These are phyloP conservation scores for Scleropages formosus DNA, from an alignment of 2,797 vertebrate species.

Conservation along the genomic window DNA sequence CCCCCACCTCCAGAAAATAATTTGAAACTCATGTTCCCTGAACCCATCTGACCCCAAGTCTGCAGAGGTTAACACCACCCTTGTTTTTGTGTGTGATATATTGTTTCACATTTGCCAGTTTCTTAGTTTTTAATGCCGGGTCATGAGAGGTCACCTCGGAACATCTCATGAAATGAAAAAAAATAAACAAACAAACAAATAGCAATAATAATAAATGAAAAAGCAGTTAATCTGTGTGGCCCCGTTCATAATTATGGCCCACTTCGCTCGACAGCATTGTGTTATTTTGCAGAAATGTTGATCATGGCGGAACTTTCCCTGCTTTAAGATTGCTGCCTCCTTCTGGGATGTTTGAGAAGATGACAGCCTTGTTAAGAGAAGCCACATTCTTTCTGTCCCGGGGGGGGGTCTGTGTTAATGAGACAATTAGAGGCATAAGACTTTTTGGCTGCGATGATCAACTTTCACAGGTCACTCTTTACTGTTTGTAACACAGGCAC, in stretches of 20 bases:
- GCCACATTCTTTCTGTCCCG: neutral
- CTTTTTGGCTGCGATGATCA: neutral
- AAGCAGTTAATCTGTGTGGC: neutral
- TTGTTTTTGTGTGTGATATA: slow-evolving; percentile 52
- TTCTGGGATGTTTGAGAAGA: neutral
- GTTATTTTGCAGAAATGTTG: neutral
- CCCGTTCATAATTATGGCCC: slow-evolving; percentile 9
- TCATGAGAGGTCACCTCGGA: slow-evolving; percentile 43
- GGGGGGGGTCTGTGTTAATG: neutral
- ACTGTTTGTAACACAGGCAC: neutral
- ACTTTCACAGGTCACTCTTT: neutral
- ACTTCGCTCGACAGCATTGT: neutral
- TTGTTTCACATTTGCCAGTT: slow-evolving; percentile 59
- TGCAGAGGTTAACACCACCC: slow-evolving; percentile 51
- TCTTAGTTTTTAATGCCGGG: slow-evolving; percentile 52
- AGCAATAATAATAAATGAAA: no score
- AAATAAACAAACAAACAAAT: no score
- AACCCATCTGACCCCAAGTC: slow-evolving; percentile 48
- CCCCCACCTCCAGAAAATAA: slow-evolving; percentile 57
- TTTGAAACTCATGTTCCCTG: slow-evolving; percentile 52
- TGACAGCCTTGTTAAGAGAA: neutral
- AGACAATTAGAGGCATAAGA: slow-evolving; percentile 21
- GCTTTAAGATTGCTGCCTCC: neutral
- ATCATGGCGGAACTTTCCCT: neutral
- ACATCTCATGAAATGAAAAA: slow-evolving; percentile 4